These are phyloP conservation scores for Metellina segmentata DNA, from an alignment of 2,888 invertebrate genomes.

Conservation along the genomic window DNA sequence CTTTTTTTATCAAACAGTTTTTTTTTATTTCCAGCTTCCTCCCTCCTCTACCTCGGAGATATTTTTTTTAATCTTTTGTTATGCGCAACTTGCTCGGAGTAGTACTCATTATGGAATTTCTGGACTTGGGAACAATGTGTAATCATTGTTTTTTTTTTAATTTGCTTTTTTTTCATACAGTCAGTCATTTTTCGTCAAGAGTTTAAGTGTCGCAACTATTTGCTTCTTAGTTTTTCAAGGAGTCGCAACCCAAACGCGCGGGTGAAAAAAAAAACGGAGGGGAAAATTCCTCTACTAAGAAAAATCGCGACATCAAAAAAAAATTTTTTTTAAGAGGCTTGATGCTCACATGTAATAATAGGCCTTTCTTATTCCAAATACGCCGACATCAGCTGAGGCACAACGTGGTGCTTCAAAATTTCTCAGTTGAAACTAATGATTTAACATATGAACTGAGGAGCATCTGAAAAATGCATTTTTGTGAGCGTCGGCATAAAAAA, in stretches of 20 bases:
- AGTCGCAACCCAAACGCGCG: constrained; percentile 46
- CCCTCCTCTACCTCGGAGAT: constrained; percentile 22
- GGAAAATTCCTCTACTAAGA: background rate
- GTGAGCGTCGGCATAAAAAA: background rate
- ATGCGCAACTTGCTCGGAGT: constrained; percentile 57
- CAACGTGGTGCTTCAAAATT: constrained; percentile 19
- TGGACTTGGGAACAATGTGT: constrained; percentile 58
- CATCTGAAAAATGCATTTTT: constrained; percentile 55
- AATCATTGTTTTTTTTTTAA: constrained; percentile 62
- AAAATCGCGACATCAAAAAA: constrained; percentile 9
- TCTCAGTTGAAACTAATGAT: constrained; percentile 63
- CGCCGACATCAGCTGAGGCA: constrained; percentile 15
- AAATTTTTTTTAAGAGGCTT: background rate
- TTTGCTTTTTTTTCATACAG: constrained; percentile 64
- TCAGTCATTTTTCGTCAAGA: constrained; percentile 66
- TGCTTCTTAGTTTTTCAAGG: constrained; percentile 49
- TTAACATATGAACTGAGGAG: constrained; percentile 50
- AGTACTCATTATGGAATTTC: constrained; percentile 69
- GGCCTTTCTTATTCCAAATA: constrained; percentile 40
- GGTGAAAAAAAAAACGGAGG: constrained; percentile 1
- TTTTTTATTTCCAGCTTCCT: constrained; percentile 22
- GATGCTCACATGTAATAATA: constrained; percentile 21
- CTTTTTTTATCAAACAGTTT: constrained; percentile 24
- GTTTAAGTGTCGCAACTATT: constrained; percentile 64
- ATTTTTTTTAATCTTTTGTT: constrained; percentile 66